Percentiles rank a stretch among this genome's conserved stretches.
phyloP scores from a whole-genome alignment of 2,113 vertebrate species.

The Cromileptes altivelis region DNA sequence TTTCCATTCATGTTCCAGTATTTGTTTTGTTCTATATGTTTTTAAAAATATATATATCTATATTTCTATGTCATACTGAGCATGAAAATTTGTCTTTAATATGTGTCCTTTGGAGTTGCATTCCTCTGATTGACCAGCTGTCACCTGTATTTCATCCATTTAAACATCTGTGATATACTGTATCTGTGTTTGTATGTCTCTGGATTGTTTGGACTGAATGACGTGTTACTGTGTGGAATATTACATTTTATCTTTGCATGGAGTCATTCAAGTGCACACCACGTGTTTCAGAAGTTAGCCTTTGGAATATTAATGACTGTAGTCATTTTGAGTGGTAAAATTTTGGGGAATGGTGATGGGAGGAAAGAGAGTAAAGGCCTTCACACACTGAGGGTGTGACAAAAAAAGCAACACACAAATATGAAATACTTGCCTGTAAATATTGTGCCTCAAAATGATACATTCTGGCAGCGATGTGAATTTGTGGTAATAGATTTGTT shows the following conservation, averaged over 20 bases:
- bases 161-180: background rate
- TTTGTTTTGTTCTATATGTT: conserved; percentile 11
- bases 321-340: background rate
- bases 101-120: conserved; percentile 20
- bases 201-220: conserved; percentile 23
- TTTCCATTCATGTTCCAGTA: background rate
- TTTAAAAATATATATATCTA: background rate
- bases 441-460: too few relatives aligned
- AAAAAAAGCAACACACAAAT: too few relatives aligned
- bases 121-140: conserved; percentile 37
- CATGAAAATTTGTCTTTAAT: conserved; percentile 9
- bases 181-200: conserved; percentile 9
- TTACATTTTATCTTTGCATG: conserved; percentile 20
- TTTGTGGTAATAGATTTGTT: too few relatives aligned
- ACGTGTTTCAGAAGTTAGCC: conserved; percentile 34
- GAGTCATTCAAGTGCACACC: conserved; percentile 13
- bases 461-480: too few relatives aligned
- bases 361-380: background rate
- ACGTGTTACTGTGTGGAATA: background rate
- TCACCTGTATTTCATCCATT: conserved; percentile 11
- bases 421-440: too few relatives aligned
- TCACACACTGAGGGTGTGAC: too few relatives aligned
- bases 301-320: background rate
- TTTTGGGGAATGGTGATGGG: background rate
- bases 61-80: background rate